Percentiles rank a stretch among this genome's conserved stretches.
phyloP scores from a whole-genome alignment of 1,140 invertebrate species.

The Hestina assimilis region DNA sequence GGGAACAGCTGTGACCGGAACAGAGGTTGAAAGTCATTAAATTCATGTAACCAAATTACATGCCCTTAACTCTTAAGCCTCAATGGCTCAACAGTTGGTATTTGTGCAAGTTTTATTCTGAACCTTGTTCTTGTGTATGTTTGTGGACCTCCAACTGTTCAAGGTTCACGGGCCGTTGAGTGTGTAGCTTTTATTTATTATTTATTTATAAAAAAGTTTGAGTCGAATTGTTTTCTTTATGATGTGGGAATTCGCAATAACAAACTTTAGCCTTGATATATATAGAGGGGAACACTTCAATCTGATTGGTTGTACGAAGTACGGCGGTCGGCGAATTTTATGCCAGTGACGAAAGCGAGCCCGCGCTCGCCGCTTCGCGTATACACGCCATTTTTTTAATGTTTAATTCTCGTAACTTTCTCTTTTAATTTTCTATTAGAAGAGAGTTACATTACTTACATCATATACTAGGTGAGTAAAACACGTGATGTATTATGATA shows the following conservation, averaged over 20 bases:
- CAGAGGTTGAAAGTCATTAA: too few relatives aligned
- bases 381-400: not conserved
- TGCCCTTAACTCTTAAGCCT: too few relatives aligned
- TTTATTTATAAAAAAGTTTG: too few relatives aligned
- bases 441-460: not conserved
- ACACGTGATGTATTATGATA: not conserved
- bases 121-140: too few relatives aligned
- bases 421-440: slow-evolving; percentile 7
- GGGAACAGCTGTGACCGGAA: too few relatives aligned
- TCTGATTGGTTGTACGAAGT: slow-evolving; percentile 7
- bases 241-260: not conserved
- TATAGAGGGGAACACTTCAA: not conserved
- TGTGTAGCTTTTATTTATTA: too few relatives aligned
- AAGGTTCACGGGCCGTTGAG: too few relatives aligned
- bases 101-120: too few relatives aligned
- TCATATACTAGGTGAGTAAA: slow-evolving; percentile 16
- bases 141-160: too few relatives aligned
- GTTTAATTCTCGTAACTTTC: slow-evolving; percentile 11
- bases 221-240: not conserved
- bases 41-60: too few relatives aligned
- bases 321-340: not conserved
- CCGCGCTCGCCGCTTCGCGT: slow-evolving; percentile 1
- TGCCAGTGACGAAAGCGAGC: slow-evolving; percentile 12
- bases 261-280: not conserved
- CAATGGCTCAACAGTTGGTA: too few relatives aligned